Evolutionary conservation across 2,888 invertebrate genomes (phyloP), one percentile per base, ranked within the genome.

Genomic region (Oscheius onirici): DNA sequence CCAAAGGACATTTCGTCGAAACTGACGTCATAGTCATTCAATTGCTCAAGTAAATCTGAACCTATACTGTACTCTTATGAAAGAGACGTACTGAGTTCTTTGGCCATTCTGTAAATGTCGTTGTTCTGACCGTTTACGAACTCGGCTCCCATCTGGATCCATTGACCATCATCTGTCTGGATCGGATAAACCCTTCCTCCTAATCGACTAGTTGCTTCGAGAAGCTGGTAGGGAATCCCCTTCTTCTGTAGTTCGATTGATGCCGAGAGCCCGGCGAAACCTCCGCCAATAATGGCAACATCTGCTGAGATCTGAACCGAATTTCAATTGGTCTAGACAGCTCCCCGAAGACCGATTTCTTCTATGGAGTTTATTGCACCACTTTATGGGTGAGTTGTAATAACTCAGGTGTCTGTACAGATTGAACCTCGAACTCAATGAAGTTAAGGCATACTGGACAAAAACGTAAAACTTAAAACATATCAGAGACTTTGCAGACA

Each of bases 131-230:
- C 85, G 58, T 85, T 85, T 24, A 85, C 75, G 71, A 80, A 85
- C 57, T 86, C 82, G 0, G 85, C 85, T 22, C 85, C 85, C 43
- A 78, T 73, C 26, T 85, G 85, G 8, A 85, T 65, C 71, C 67
- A 83, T 15, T 81, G 81, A 24, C 77, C 72, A 3, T 75, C 69
- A 69, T 60, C 74, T 63, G 76, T 78, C 55, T 65, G 34, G 22
- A 85, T 73, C 2, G 85, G 84, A 54, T 63, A 82, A 8, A 85
- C 79, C 2, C 85, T 71, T 17, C 85, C 85, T 40, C 85, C 85
- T 8, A 85, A 65, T 41, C 85, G 66, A 60, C 75, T 54, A 3
- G 81, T 72, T 13, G 79, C 85, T 72, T 85, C 85, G n/a, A 82
- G 63, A 15, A 84, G 61, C 3, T 40, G 24, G 24, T 75, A 78